phyloP scores from a whole-genome alignment of 1,140 invertebrate species.

The Drosophila ogumai region DNA sequence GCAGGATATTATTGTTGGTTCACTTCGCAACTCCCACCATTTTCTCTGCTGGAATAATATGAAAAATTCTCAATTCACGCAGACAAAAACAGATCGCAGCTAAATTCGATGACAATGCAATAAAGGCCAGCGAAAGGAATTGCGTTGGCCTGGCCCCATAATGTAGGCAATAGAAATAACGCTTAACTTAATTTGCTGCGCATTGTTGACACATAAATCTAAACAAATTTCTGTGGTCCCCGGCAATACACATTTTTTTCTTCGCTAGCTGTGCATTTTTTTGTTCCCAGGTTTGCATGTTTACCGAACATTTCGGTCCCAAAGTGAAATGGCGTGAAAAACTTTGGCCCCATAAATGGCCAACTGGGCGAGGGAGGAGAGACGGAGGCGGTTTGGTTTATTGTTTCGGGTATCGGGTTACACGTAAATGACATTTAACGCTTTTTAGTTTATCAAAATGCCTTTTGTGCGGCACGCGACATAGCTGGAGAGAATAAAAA shows the following conservation, averaged over 20 bases:
- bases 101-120: conserved; percentile 63
- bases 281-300: conserved; percentile 65
- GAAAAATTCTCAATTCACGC: conserved; percentile 72
- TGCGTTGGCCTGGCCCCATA: conserved; percentile 38
- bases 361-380: conserved; percentile 26
- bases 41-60: conserved; percentile 60
- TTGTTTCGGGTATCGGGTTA: conserved; percentile 62
- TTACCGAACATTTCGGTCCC: conserved; percentile 65
- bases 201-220: conserved; percentile 78
- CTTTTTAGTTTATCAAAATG: conserved; percentile 81
- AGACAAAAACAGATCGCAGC: conserved; percentile 24
- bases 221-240: conserved; percentile 60
- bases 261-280: conserved; percentile 19
- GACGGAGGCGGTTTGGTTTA: conserved; percentile 22
- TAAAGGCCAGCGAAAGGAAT: conserved; percentile 50
- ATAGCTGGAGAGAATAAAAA: conserved; percentile 28
- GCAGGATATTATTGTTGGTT: conserved; percentile 49
- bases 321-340: conserved; percentile 82
- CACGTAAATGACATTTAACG: conserved; percentile 81
- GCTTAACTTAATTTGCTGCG: conserved; percentile 77
- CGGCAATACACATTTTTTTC: conserved; percentile 44
- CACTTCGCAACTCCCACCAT: not conserved
- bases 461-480: conserved; percentile 66
- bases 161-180: conserved; percentile 78
- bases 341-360: conserved; percentile 76